These are phyloP conservation scores for Sciurus carolinensis DNA, from an alignment of 2,797 vertebrate genomes.

Conservation along the genomic window DNA sequence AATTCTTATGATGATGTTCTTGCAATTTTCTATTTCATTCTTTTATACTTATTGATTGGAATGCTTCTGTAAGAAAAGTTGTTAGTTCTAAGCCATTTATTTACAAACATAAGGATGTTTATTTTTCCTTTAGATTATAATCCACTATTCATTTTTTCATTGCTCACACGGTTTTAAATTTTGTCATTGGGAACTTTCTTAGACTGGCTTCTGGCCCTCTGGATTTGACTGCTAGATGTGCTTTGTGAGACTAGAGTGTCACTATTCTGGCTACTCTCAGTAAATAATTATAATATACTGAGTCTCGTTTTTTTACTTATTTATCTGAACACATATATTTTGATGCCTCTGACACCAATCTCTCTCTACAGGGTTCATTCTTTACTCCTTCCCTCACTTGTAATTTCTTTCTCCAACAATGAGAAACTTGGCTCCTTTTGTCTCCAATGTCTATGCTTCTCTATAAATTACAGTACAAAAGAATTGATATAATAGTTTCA, in stretches of 20 bases:
- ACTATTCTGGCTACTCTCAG: not conserved
- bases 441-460: not conserved
- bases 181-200: not conserved
- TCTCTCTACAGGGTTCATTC: not conserved
- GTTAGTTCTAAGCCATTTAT: not conserved
- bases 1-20: not conserved
- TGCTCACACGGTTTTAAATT: not conserved
- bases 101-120: not conserved
- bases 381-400: constrained; percentile 23
- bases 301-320: not conserved
- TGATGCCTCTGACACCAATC: not conserved
- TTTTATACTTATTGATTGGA: constrained; percentile 33
- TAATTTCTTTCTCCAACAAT: not conserved
- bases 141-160: not conserved
- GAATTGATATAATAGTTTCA: not conserved
- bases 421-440: not conserved
- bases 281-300: not conserved
- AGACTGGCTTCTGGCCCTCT: not conserved
- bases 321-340: not conserved
- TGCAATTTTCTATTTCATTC: not conserved
- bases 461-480: not conserved
- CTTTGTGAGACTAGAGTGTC: not conserved
- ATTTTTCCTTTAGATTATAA: constrained; percentile 9
- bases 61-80: not conserved
- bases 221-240: not conserved